Conservation (phyloP, 2,797 vertebrate species). For the Tiaroga cobitis region DNA sequence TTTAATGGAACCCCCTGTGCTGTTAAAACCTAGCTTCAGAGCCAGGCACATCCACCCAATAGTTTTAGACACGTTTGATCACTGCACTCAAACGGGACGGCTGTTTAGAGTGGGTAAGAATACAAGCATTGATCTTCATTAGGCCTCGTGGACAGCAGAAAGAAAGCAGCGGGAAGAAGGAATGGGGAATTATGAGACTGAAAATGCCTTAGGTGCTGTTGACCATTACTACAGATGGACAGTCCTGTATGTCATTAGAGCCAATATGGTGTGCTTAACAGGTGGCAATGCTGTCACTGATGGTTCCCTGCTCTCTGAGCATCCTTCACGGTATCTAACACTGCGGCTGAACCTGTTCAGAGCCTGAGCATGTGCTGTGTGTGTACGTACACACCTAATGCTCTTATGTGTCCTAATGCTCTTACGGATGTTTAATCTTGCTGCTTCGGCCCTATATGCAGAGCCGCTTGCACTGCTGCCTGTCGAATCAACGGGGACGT, state of each 20-base stretch:
- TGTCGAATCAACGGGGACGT: conserved; percentile 65
- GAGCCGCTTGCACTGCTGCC: background rate
- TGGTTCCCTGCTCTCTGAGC: conserved; percentile 72
- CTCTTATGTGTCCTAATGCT: conserved; percentile 77
- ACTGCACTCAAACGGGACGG: conserved; percentile 23
- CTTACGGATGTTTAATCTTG: conserved; percentile 78
- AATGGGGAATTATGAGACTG: conserved; percentile 45
- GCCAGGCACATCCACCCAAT: conserved; percentile 37
- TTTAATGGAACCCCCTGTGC: conserved; percentile 47
- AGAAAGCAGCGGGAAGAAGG: background rate
- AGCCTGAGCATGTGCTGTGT: conserved; percentile 17
- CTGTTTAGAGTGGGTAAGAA: conserved; percentile 46
- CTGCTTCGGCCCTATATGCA: conserved; percentile 61
- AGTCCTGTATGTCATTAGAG: conserved; percentile 76
- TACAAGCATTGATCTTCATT: conserved; percentile 50
- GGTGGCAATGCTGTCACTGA: conserved; percentile 69
- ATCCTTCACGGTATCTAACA: conserved; percentile 64
- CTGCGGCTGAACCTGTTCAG: background rate
- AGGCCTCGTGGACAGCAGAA: conserved; percentile 35
- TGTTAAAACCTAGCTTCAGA: conserved; percentile 44
- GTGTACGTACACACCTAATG: conserved; percentile 66
- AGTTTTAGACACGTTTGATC: conserved; percentile 48
- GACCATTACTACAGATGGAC: conserved; percentile 75
- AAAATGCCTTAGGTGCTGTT: conserved; percentile 64
- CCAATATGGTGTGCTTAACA: conserved; percentile 79